Evolutionary conservation across 2,113 vertebrate genomes (phyloP).

Genomic region (Ictalurus furcatus): DNA sequence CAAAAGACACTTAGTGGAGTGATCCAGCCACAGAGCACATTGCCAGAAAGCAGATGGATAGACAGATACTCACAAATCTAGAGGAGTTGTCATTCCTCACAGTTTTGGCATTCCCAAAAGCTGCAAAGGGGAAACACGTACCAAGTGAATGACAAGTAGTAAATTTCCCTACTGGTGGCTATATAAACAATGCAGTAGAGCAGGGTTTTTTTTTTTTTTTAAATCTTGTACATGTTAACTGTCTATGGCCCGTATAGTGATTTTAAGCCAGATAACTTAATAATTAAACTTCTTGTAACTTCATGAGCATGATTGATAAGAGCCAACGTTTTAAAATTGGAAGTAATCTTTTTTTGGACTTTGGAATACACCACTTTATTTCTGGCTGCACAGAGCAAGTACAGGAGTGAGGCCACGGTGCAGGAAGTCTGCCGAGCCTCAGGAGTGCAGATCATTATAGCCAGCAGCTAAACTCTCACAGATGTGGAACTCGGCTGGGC

Average conservation of each 20-base stretch:
- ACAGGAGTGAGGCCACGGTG: constrained; percentile 36
- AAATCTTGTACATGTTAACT: background rate
- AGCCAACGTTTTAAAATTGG: background rate
- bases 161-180: background rate
- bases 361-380: background rate
- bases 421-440: constrained; percentile 48
- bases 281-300: background rate
- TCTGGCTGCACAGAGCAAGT: constrained; percentile 10
- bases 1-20: background rate
- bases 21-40: background rate
- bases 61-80: constrained; percentile 91
- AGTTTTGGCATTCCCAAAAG: constrained; percentile 99
- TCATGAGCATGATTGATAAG: background rate
- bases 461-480: constrained; percentile 72
- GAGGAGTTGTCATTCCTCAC: constrained; percentile 98
- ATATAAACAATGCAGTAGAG: background rate
- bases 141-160: background rate
- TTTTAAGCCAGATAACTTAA: background rate
- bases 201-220: background rate
- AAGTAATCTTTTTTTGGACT: background rate
- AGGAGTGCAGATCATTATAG: constrained; percentile 58
- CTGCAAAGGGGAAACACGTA: constrained; percentile 63
- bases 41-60: background rate
- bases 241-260: background rate
- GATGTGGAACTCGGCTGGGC: constrained; percentile 66